Conservation (phyloP, 2,888 invertebrate genomes). For the Drosophila neonasuta region DNA sequence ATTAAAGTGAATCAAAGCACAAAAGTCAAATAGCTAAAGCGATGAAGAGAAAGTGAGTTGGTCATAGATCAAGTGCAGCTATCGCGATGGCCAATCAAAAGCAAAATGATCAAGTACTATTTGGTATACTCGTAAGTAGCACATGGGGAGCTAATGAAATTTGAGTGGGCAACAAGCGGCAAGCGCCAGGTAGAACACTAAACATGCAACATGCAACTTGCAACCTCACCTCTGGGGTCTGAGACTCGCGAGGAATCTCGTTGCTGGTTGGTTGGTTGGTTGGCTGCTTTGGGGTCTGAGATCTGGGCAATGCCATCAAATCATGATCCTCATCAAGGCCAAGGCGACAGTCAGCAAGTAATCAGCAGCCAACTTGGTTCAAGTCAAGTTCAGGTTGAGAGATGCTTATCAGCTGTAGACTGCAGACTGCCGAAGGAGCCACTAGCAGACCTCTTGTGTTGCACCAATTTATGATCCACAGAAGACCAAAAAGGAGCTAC, state of each 20-base stretch:
- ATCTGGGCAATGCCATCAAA: constrained; percentile 54
- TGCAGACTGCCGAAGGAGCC: constrained; percentile 44
- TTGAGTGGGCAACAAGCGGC: constrained; percentile 50
- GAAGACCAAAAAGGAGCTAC: constrained; percentile 47
- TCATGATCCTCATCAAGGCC: constrained; percentile 69
- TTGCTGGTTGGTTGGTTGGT: background rate
- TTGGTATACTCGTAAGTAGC: constrained; percentile 52
- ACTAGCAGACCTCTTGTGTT: constrained; percentile 18
- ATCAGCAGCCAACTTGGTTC: constrained; percentile 65
- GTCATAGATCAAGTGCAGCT: constrained; percentile 28
- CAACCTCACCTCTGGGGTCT: background rate
- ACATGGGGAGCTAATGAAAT: constrained; percentile 64
- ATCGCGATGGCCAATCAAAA: constrained; percentile 46
- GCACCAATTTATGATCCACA: constrained; percentile 78
- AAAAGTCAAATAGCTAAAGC: constrained; percentile 4
- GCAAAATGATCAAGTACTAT: constrained; percentile 52
- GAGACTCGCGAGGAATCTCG: background rate
- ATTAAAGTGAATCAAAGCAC: constrained; percentile 5
- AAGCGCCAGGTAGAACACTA: constrained; percentile 41
- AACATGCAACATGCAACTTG: constrained; percentile 1
- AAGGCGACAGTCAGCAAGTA: constrained; percentile 64
- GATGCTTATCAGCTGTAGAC: constrained; percentile 69
- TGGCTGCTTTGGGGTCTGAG: background rate
- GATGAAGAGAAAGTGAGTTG: constrained; percentile 14
- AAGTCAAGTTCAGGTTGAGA: constrained; percentile 39